Base-by-base conservation (phyloP, 2,113 vertebrate genomes). In the Argyrosomus japonicus region DNA sequence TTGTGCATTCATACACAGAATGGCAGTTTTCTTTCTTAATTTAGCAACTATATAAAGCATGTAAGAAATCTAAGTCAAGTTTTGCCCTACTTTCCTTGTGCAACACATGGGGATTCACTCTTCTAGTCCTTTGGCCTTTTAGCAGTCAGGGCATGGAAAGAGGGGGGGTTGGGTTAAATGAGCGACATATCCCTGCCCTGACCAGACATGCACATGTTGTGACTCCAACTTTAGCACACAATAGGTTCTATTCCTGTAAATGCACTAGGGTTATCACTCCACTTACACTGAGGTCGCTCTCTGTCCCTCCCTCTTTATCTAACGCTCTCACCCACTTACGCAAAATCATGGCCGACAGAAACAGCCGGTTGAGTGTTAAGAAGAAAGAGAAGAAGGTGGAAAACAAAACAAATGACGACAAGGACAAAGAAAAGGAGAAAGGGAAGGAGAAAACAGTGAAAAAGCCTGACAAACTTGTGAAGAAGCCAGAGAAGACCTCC, bases 211-310 rank as follows among this genome's bases (percentile, higher is more conserved):
- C 75, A 69, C 86, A 88, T 72, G 70, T 73, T 89, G 78, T 85
- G 82, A 77, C 72, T 87, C 82, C 67, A 64, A 25, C 48, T 69
- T 54, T 48, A 62, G 68, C 78, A 83, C 90, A 93, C 93, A 94
- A 94, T 93, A 77, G 90, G n/a, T 53, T 92, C 92, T 94, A 94
- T 94, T 94, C 91, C 85, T 88, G 91, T 92, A 76, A 58, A 45
- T 14, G 77, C 77, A 85, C 91, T 69, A 23, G 87, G 82, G 90
- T 93, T 92, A 92, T 83, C 93, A 56, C 84, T 60, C 83, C 83
- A 84, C 92, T 90, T 76, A 79, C 2, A 45, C 80, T 23, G 15
- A 65, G 72, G 43, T 56, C 76, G 11, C 36, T 21, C 56, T 23
- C 54, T 36, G 45, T 80, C 74, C 50, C 60, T 71, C 48, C 67